phyloP scores from a whole-genome alignment of 2,888 invertebrate genomes.

The Proisotoma minuta region DNA sequence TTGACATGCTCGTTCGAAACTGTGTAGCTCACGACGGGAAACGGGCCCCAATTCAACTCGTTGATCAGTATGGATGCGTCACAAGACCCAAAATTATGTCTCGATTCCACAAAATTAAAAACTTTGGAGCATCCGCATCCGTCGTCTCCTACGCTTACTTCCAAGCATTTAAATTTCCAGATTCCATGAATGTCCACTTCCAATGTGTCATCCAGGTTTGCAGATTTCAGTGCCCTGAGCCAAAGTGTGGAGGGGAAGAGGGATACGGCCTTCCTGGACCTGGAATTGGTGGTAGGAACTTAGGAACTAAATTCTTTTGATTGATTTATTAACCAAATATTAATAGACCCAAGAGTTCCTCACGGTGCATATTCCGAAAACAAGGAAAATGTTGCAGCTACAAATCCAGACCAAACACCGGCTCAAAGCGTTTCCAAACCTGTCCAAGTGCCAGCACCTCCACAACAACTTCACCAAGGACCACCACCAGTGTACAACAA shows the following conservation, averaged over 20 bases:
- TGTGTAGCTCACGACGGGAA: conserved; percentile 94
- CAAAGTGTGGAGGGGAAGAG: conserved; percentile 68
- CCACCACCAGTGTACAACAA: conserved; percentile 34
- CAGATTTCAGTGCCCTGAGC: conserved; percentile 86
- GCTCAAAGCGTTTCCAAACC: conserved; percentile 28
- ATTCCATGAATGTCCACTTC: conserved; percentile 95
- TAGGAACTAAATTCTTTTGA: not conserved
- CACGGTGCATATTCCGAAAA: conserved; percentile 78
- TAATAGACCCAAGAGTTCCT: conserved; percentile 73
- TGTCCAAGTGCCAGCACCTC: conserved; percentile 29
- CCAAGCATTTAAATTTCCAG: conserved; percentile 95
- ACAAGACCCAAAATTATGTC: conserved; percentile 88
- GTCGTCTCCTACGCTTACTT: conserved; percentile 93
- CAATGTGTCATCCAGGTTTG: conserved; percentile 94
- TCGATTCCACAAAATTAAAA: conserved; percentile 91
- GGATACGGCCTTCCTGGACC: conserved; percentile 49
- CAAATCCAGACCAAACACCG: conserved; percentile 20
- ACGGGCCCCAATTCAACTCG: conserved; percentile 84
- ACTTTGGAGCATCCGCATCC: conserved; percentile 88
- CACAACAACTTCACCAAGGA: conserved; percentile 46
- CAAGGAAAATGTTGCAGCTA: conserved; percentile 71
- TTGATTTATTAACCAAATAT: not conserved
- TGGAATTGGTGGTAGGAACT: conserved; percentile 29
- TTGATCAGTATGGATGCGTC: conserved; percentile 89
- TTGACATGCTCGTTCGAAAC: conserved; percentile 89